Evolutionary conservation across 2,888 invertebrate genomes (phyloP).

Genomic region (Elysia crispata): DNA sequence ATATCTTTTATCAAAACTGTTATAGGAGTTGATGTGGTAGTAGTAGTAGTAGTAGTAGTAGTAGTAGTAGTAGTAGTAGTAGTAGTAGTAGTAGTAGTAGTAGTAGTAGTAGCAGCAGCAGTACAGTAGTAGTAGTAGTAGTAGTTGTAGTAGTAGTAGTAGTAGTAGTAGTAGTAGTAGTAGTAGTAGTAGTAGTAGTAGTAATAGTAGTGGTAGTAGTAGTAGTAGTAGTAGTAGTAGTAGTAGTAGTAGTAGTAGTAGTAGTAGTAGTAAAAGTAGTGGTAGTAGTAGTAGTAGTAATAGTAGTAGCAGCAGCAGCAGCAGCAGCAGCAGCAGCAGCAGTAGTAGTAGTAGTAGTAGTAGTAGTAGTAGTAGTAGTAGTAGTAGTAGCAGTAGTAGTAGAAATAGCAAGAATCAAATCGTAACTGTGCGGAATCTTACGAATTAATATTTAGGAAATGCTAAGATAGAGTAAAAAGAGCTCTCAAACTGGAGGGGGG

Average conservation of each 20-base stretch:
- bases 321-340: constrained; percentile 23
- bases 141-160: constrained; percentile 46
- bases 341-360: constrained; percentile 36
- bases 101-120: constrained; percentile 17
- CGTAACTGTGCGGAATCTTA: no score
- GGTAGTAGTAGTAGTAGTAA: constrained; percentile 42
- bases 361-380: constrained; percentile 49
- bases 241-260: constrained; percentile 43
- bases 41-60: constrained; percentile 49
- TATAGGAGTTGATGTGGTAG: no score
- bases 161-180: constrained; percentile 49
- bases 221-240: constrained; percentile 29
- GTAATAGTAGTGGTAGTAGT: constrained; percentile 47
- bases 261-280: constrained; percentile 47
- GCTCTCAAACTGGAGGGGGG: no score
- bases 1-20: no score
- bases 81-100: constrained; percentile 49
- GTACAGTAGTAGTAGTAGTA: constrained; percentile 1
- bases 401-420: no score
- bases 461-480: no score
- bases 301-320: constrained; percentile 42
- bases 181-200: constrained; percentile 51
- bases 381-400: constrained; percentile 49
- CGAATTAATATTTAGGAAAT: no score
- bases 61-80: constrained; percentile 50